Evolutionary conservation across 2,888 invertebrate genomes (phyloP), one percentile per base, ranked within the genome.

Genomic region (Drosophila rellima): DNA sequence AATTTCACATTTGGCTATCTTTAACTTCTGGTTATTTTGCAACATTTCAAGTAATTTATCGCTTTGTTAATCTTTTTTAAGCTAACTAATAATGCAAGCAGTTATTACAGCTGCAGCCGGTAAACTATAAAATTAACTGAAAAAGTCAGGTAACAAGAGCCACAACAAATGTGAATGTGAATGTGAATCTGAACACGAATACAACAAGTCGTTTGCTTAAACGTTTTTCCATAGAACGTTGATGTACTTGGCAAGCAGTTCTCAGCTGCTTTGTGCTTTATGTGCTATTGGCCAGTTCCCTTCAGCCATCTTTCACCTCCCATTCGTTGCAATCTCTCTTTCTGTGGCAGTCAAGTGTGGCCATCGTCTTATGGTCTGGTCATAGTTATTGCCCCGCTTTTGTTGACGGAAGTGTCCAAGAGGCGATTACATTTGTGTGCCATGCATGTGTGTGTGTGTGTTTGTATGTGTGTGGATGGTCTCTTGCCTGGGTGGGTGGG

Each of bases 321-420:
- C 20, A 23, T 35, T 33, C 26, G 10, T 29, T 39, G 3, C 39
- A 47, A 45, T 61, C 48, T 67, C 37, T 42, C 39, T 44, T 55
- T 39, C 37, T 52, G 40, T 64, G 60, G 56, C 74, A 74, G 57
- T 74, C 64, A 74, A 74, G 75, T 74, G 75, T 61, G 75, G 63
- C 70, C 74, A 69, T 47, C 68, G 60, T 68, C 74, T 69, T 65
- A 57, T 47, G 48, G 75, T 62, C 61, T 61, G 61, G 40, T 59
- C 65, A 70, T 74, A 74, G 70, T 78, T 67, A 69, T 70, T 66
- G 78, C 64, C 39, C 60, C 50, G 65, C 63, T 63, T 70, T 68
- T 74, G 81, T 81, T 82, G 74, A 72, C 81, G 82, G 79, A 82
- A 82, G 77, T 79, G 66, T 60, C 70, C 69, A 64, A 55, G 71